Evolutionary conservation across 2,888 invertebrate species (phyloP).

Genomic region (Lepidochrysops patricia): DNA sequence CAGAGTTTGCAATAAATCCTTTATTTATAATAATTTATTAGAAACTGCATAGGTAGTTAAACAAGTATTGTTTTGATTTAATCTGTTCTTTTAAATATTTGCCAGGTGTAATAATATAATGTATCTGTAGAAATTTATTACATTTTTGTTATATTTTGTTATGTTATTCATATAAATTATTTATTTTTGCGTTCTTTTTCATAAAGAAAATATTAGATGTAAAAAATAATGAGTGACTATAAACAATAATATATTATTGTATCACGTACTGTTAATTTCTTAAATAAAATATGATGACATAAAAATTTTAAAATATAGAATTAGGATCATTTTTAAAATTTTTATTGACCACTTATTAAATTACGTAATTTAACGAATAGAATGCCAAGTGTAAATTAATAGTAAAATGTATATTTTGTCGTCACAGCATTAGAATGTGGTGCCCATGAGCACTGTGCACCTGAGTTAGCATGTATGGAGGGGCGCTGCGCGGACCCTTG

Average conservation of each 20-base stretch:
- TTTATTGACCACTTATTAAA: too few relatives aligned
- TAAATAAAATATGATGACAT: too few relatives aligned
- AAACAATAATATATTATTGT: too few relatives aligned
- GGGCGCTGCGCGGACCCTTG: conserved; percentile 89
- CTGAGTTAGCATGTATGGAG: conserved; percentile 84
- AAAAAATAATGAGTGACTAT: too few relatives aligned
- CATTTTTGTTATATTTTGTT: conserved; percentile 12
- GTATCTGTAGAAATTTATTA: neutral
- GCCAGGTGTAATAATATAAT: neutral
- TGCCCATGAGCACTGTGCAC: conserved; percentile 85
- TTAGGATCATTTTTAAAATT: too few relatives aligned
- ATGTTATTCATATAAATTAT: neutral
- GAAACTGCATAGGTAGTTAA: conserved; percentile 13
- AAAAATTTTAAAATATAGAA: too few relatives aligned
- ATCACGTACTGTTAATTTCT: too few relatives aligned
- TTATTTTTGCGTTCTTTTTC: neutral
- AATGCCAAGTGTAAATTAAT: neutral
- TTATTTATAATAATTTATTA: conserved; percentile 33
- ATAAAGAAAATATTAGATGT: too few relatives aligned
- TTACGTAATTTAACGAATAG: conserved; percentile 2
- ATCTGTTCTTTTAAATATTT: neutral
- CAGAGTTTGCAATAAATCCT: conserved; percentile 58
- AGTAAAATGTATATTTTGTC: conserved; percentile 16
- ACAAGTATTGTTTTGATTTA: conserved; percentile 16
- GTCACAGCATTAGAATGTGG: conserved; percentile 85